phyloP scores from a whole-genome alignment of 1,140 invertebrate genomes.

The Thaumatotibia leucotreta region DNA sequence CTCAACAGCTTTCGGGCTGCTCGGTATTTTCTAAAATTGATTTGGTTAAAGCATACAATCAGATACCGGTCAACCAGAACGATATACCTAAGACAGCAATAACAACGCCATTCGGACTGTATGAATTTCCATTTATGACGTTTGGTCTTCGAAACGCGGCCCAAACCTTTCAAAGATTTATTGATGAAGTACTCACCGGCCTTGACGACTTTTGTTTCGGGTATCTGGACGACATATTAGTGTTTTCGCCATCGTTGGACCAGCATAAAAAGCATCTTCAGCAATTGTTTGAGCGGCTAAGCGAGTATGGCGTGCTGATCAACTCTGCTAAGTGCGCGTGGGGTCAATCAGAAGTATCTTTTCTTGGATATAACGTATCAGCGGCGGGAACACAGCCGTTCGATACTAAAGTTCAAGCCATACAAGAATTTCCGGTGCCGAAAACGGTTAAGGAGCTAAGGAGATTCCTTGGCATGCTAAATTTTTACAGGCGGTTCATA shows the following conservation, averaged over 20 bases:
- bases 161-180: conserved; percentile 73
- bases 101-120: conserved; percentile 54
- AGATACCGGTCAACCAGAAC: conserved; percentile 49
- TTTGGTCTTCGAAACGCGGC: conserved; percentile 72
- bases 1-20: conserved; percentile 41
- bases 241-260: conserved; percentile 40
- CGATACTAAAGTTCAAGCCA: not conserved
- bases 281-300: conserved; percentile 11
- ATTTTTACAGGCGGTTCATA: conserved; percentile 50
- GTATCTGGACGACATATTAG: conserved; percentile 77
- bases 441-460: conserved; percentile 29
- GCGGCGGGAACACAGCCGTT: not conserved
- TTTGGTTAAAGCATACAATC: conserved; percentile 69
- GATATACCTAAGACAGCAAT: conserved; percentile 57
- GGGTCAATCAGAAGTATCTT: conserved; percentile 27
- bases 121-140: conserved; percentile 53
- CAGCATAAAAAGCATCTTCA: conserved; percentile 37
- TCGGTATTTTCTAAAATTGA: conserved; percentile 63
- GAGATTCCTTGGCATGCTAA: conserved; percentile 46
- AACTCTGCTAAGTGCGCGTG: conserved; percentile 36
- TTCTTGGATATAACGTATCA: conserved; percentile 37
- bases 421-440: conserved; percentile 21
- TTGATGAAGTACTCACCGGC: conserved; percentile 58
- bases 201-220: conserved; percentile 44
- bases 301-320: conserved; percentile 2